Conservation (phyloP, 2,113 vertebrate species). For the Stigmatopora argus region DNA sequence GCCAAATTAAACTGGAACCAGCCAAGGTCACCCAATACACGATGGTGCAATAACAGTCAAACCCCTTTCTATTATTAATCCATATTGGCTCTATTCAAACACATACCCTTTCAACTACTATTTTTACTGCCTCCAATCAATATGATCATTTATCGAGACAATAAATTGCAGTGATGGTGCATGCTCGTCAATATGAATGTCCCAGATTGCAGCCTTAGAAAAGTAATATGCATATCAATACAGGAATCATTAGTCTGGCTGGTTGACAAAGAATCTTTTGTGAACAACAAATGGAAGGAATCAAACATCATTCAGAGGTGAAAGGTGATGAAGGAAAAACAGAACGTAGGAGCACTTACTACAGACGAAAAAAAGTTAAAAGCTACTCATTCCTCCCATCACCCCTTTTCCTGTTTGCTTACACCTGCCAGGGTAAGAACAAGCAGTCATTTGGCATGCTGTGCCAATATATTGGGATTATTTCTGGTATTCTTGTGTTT, state of each 20-base stretch:
- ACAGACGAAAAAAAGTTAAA: slow-evolving; percentile 62
- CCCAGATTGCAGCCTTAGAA: slow-evolving; percentile 11
- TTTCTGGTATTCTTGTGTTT: no score
- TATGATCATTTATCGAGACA: slow-evolving; percentile 52
- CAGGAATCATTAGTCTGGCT: slow-evolving; percentile 20
- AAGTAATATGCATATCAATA: slow-evolving; percentile 54
- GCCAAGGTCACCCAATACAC: slow-evolving; percentile 10
- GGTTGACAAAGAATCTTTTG: slow-evolving; percentile 46
- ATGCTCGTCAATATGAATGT: slow-evolving; percentile 35
- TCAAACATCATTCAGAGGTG: slow-evolving; percentile 37
- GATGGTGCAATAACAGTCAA: slow-evolving; percentile 20
- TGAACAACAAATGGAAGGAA: slow-evolving; percentile 48
- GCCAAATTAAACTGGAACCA: slow-evolving; percentile 53
- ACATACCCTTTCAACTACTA: slow-evolving; percentile 41
- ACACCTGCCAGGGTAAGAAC: slow-evolving; percentile 1
- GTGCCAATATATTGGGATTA: background rate
- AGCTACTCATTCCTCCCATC: slow-evolving; percentile 32
- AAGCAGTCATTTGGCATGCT: background rate
- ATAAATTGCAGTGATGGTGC: slow-evolving; percentile 34
- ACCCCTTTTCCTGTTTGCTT: slow-evolving; percentile 21
- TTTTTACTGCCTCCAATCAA: slow-evolving; percentile 41
- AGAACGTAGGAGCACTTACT: slow-evolving; percentile 34
- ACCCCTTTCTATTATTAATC: slow-evolving; percentile 35
- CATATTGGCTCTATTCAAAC: slow-evolving; percentile 42
- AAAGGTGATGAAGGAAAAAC: slow-evolving; percentile 38